Evolutionary conservation across 2,888 invertebrate genomes (phyloP).

Genomic region (Timema cristinae): DNA sequence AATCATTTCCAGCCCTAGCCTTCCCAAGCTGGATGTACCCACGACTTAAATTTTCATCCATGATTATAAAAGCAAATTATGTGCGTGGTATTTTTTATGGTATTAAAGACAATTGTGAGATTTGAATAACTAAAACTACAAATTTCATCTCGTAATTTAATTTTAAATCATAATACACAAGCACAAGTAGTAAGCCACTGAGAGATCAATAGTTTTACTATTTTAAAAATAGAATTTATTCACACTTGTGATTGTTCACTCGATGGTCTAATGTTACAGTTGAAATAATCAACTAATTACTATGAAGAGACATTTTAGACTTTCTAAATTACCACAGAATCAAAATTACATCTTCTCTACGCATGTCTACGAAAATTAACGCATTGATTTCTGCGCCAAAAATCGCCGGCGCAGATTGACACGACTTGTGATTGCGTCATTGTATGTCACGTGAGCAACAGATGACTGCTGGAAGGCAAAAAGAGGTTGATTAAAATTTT

Average conservation of each 20-base stretch:
- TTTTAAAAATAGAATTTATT: neutral
- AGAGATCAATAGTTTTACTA: too few species aligned
- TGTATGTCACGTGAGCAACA: conserved; percentile 6
- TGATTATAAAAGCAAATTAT: conserved; percentile 37
- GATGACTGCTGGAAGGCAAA: conserved; percentile 1
- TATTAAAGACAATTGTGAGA: neutral
- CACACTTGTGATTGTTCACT: too few species aligned
- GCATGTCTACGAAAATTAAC: conserved; percentile 27
- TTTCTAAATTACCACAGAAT: conserved; percentile 6
- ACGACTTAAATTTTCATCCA: conserved; percentile 63
- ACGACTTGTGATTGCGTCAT: conserved; percentile 19
- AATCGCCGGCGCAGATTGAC: conserved; percentile 26
- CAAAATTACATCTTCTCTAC: conserved; percentile 22
- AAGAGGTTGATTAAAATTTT: too few species aligned
- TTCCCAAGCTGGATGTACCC: conserved; percentile 59
- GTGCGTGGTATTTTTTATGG: neutral
- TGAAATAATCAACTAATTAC: too few species aligned
- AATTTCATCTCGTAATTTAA: too few species aligned
- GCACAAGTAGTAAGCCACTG: too few species aligned
- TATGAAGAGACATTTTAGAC: too few species aligned
- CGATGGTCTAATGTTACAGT: too few species aligned
- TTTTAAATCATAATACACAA: too few species aligned
- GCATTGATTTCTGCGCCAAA: conserved; percentile 48
- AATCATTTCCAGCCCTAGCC: conserved; percentile 54
- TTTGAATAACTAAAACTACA: too few species aligned